phyloP scores from a whole-genome alignment of 2,888 invertebrate genomes.

The Bursaphelenchus okinawaensis region DNA sequence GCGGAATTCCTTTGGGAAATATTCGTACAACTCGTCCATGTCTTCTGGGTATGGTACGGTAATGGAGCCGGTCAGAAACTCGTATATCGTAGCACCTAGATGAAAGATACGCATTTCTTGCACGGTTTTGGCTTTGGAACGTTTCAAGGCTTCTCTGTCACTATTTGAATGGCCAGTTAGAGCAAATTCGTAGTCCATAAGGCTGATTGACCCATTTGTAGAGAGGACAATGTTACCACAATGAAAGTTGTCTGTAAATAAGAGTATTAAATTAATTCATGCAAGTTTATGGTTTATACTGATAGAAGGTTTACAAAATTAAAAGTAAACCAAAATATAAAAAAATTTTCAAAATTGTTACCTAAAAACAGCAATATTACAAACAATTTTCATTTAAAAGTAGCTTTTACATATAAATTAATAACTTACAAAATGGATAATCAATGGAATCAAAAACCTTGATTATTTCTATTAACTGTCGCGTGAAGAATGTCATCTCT shows the following conservation, averaged over 20 bases:
- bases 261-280: too few species aligned
- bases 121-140: slow-evolving; percentile 16
- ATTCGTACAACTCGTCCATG: neutral
- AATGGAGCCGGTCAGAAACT: slow-evolving; percentile 24
- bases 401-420: too few species aligned
- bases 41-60: slow-evolving; percentile 30
- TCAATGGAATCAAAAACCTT: slow-evolving; percentile 13
- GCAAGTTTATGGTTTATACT: too few species aligned
- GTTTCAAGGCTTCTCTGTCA: neutral
- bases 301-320: too few species aligned
- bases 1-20: slow-evolving; percentile 2
- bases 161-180: slow-evolving; percentile 4
- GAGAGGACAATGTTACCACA: slow-evolving; percentile 27
- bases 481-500: slow-evolving; percentile 15
- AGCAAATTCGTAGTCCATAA: slow-evolving; percentile 25
- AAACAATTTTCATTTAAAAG: too few species aligned
- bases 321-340: neutral
- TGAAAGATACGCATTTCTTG: slow-evolving; percentile 27
- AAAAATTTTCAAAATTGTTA: neutral
- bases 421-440: slow-evolving; percentile 18
- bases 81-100: slow-evolving; percentile 28
- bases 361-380: too few species aligned
- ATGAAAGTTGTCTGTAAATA: slow-evolving; percentile 28
- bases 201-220: slow-evolving; percentile 13
- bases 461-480: slow-evolving; percentile 27